Evolutionary conservation across 2,797 vertebrate species (phyloP).

Genomic region (Pipistrellus kuhlii): DNA sequence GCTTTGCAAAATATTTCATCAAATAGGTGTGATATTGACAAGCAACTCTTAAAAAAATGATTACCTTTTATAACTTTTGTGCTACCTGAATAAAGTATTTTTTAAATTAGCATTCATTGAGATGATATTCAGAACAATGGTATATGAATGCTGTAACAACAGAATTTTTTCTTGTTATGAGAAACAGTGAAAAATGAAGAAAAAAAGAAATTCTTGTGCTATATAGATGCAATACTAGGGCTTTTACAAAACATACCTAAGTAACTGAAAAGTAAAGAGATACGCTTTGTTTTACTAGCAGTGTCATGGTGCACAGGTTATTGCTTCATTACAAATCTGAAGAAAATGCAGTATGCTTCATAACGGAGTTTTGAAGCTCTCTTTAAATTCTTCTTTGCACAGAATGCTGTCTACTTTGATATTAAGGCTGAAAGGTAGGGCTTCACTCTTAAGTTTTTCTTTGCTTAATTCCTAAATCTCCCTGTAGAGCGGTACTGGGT

Average conservation of each 20-base stretch:
- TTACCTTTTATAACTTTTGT: conserved; percentile 68
- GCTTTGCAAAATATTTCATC: conserved; percentile 54
- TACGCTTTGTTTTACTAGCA: neutral
- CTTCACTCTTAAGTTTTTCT: conserved; percentile 77
- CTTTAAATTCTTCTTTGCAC: conserved; percentile 77
- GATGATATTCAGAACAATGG: conserved; percentile 72
- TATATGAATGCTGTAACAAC: conserved; percentile 66
- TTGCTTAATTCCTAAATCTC: conserved; percentile 85
- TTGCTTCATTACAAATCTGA: conserved; percentile 2
- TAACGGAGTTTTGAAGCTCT: conserved; percentile 54
- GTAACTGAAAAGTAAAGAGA: conserved; percentile 16
- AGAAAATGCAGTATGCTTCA: conserved; percentile 55
- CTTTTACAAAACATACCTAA: neutral
- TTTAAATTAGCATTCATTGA: conserved; percentile 64
- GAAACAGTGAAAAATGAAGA: conserved; percentile 55
- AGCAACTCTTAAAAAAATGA: neutral
- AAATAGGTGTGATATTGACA: conserved; percentile 68
- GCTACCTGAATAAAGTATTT: conserved; percentile 62
- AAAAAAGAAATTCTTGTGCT: neutral
- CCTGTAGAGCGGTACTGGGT: conserved; percentile 77
- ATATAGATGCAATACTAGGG: neutral
- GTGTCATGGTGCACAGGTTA: conserved; percentile 25
- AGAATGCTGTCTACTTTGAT: conserved; percentile 69
- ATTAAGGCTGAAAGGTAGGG: neutral
- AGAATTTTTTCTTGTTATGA: conserved; percentile 76